Evolutionary conservation across 2,113 vertebrate species (phyloP).

Genomic region (Beaufortia kweichowensis): DNA sequence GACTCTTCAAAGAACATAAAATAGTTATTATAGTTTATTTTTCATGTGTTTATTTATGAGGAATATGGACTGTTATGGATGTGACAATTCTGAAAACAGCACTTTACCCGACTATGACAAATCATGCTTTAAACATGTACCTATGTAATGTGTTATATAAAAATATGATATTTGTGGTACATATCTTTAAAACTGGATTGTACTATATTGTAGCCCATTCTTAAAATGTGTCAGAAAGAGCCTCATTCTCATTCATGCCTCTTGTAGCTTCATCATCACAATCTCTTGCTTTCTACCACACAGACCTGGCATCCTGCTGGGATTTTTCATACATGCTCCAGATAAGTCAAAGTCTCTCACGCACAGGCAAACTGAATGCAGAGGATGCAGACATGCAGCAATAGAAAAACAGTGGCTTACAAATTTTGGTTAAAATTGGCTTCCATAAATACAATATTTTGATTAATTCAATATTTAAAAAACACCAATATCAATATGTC

Average conservation of each 20-base stretch:
- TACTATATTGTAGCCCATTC: not conserved
- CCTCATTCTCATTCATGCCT: conserved; percentile 10
- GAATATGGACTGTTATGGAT: no score
- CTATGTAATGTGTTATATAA: no score
- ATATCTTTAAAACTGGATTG: no score
- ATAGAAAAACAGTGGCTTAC: not conserved
- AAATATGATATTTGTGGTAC: no score
- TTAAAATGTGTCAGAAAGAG: not conserved
- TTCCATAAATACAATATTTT: not conserved
- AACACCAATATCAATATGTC: conserved; percentile 5
- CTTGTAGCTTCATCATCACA: not conserved
- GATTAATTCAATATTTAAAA: not conserved
- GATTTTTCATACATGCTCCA: conserved; percentile 36
- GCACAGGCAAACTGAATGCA: not conserved
- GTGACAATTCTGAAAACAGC: no score
- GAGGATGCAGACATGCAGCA: not conserved
- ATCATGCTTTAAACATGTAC: no score
- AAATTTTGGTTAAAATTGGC: not conserved
- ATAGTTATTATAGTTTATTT: no score
- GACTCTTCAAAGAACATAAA: no score
- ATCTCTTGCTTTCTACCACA: conserved; percentile 14
- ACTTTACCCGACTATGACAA: no score
- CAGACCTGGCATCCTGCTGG: conserved; percentile 13
- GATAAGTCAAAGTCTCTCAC: conserved; percentile 37
- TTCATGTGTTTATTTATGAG: no score